A percentile compares a stretch with the other conserved stretches of the same genome.
Conservation (phyloP, 1,140 invertebrate genomes). For the Diploscapter pachys region DNA sequence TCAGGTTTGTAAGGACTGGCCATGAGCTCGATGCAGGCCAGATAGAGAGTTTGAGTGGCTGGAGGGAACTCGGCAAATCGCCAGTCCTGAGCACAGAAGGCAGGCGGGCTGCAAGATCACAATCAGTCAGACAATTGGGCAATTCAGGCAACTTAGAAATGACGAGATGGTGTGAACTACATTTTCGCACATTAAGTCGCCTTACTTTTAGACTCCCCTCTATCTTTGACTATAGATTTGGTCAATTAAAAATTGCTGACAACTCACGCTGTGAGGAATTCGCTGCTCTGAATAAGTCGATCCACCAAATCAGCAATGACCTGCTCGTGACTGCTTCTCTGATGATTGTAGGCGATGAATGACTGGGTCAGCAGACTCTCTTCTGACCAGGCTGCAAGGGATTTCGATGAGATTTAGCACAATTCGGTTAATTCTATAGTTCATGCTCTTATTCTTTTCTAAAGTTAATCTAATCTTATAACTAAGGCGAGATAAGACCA, state of each 20-base stretch:
- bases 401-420: neutral
- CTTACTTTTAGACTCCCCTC: too few species aligned
- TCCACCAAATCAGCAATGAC: conserved; percentile 14
- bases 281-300: conserved; percentile 16
- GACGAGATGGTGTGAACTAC: too few species aligned
- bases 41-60: conserved; percentile 23
- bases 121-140: too few species aligned
- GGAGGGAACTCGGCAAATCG: conserved; percentile 22
- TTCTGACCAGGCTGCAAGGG: conserved; percentile 10
- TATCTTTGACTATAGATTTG: too few species aligned
- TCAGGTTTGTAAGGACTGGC: conserved; percentile 25
- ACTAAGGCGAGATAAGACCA: too few species aligned
- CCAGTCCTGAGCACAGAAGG: conserved; percentile 32
- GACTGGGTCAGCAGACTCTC: conserved; percentile 15
- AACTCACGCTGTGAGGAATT: conserved; percentile 23
- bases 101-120: conserved; percentile 18
- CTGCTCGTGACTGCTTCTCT: conserved; percentile 4
- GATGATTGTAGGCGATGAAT: conserved; percentile 23
- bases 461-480: too few species aligned
- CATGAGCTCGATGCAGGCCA: conserved; percentile 36
- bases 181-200: too few species aligned
- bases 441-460: neutral
- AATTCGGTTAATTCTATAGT: neutral
- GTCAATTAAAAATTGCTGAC: too few species aligned
- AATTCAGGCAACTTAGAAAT: too few species aligned